Evolutionary conservation across 92 coral and sea anemone genomes (phyloP), one percentile per base, ranked within the genome.

Genomic region (Phenganax stokvisi): DNA sequence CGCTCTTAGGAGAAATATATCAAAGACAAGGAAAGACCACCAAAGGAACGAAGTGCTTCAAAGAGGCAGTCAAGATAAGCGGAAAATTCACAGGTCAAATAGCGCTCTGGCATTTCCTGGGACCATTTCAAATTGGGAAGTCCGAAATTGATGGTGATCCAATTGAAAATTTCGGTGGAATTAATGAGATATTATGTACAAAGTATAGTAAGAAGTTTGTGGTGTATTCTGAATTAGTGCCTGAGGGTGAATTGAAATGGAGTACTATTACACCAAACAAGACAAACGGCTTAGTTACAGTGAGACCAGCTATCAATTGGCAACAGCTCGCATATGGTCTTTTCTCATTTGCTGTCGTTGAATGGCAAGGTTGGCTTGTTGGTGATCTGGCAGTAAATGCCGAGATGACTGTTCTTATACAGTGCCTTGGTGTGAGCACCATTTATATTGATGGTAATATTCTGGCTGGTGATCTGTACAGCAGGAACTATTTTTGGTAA

Each of bases 121-220:
- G 97, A 37, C 99, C 99, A 25, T 96, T 96, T 80, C 85, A 89
- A 29, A 89, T 92, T 30, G 99, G 99, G 8, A 96, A 92, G 80
- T 70, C 87, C 15, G 99, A 96, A 74, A 91, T 92, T 12, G 99
- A 96, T 86, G 99, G 99, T 12, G 97, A 96, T 61, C 99, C 99
- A 27, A 59, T 96, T 29, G 97, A 96, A 87, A 92, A 88, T 58
- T 89, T 91, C 87, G 94, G 92, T 85, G 99, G 97, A 25, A 90
- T 92, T 57, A 80, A 71, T 20, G 92, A 90, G 76, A 77, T 87
- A 16, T 90, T 92, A 15, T 85, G 66, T 57, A 73, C 89, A 75
- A 86, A 96, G 58, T 90, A 93, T 93, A 79, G 84, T 65, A 81
- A 84, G 68, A 86, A 87, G 20, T 82, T 85, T 17, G 31, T 84